Base-by-base conservation (phyloP, 2,113 vertebrate genomes). In the Nettapus auritus region DNA sequence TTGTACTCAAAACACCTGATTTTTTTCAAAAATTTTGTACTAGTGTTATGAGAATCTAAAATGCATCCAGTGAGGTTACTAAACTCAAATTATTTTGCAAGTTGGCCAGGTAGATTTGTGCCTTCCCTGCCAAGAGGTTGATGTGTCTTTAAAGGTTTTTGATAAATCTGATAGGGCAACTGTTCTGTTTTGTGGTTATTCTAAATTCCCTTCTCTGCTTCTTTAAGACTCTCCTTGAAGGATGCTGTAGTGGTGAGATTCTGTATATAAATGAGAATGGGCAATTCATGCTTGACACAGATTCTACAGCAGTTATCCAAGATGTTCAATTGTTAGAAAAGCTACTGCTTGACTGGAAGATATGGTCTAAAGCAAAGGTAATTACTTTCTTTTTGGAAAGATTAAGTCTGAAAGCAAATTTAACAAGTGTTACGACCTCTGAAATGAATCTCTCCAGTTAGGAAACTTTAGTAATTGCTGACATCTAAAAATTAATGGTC, bases 301-400 rank as follows among this genome's bases (percentile, higher is more conserved):
- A 99, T 86, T 98, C 99, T 42, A 96, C 90, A 52, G 98, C 98
- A 33, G 98, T 99, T 93, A 99, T 99, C 38, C 99, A 99, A 93
- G 99, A 99, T 87, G 98, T 99, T 86, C 97, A 97, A 3, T 97
- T 99, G 53, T 95, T 99, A 48, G 99, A 99, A 92, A 98, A 99
- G 44, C 78, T 99, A 10, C 95, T 99, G 68, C 97, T 99, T 92
- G 99, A 99, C 97, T 99, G 99, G 99, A 99, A 99, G 97, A 98
- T 99, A 96, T 99, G 99, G 99, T 98, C 98, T 94, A 99, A 99
- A 95, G 99, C 98, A 71, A 98, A 99, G 98, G 99, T 98, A 97
- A 92, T 66, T 78, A 15, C 17, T 81, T 66, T n/a, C 25, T 71
- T 68, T 75, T 75, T 86, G 29, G 26, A 59, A 76, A 66, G 48